Conservation (phyloP, 1,140 invertebrate genomes). For the Uloborus diversus region DNA sequence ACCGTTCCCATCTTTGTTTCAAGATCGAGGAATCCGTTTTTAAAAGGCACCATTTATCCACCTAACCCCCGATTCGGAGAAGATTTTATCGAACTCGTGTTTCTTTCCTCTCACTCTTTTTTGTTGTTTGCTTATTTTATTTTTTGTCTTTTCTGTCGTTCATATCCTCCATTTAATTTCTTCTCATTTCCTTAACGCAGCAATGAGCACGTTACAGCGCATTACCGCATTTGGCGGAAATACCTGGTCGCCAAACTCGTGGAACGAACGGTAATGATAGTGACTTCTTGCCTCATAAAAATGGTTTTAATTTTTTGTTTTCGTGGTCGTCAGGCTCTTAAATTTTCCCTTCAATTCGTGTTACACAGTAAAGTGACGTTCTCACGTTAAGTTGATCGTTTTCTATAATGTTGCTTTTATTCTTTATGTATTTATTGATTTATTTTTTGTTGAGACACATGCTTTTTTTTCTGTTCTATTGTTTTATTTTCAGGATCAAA, state of each 20-base stretch:
- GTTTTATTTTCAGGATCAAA: too few species aligned
- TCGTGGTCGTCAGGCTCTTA: too few species aligned
- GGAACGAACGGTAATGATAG: neutral
- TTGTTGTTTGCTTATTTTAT: neutral
- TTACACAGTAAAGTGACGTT: too few species aligned
- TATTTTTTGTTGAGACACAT: too few species aligned
- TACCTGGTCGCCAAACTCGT: neutral
- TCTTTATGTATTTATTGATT: too few species aligned
- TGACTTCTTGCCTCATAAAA: too few species aligned
- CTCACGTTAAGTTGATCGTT: too few species aligned
- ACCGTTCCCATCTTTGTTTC: neutral
- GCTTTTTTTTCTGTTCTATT: too few species aligned
- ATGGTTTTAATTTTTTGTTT: too few species aligned
- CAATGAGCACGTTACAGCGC: neutral
- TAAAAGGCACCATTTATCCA: neutral
- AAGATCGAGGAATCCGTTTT: neutral
- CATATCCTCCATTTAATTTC: neutral
- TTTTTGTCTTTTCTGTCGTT: neutral
- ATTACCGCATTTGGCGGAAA: neutral
- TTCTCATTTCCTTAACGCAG: neutral
- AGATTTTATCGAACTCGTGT: neutral
- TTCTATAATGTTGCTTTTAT: too few species aligned
- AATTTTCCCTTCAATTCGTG: too few species aligned
- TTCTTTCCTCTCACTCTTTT: neutral
- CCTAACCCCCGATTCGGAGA: neutral